Evolutionary conservation across 1,140 invertebrate genomes (phyloP).

Genomic region (Drosophila ambigua): DNA sequence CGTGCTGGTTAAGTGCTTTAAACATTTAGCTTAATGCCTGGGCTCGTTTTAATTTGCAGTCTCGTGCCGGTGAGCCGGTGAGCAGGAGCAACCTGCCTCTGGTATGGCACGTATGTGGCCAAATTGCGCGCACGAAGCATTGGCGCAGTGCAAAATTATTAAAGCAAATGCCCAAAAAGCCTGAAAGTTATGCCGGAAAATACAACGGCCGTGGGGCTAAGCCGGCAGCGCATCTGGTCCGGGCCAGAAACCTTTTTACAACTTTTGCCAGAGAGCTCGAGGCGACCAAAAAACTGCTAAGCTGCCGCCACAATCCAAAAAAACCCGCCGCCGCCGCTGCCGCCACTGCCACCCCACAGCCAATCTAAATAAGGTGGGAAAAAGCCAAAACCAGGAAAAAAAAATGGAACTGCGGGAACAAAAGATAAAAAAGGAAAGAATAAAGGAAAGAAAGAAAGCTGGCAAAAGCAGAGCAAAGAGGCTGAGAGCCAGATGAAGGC

Average conservation of each 20-base stretch:
- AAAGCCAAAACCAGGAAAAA: constrained; percentile 36
- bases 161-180: constrained; percentile 32
- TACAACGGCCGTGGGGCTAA: constrained; percentile 6
- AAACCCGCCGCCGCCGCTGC: constrained; percentile 14
- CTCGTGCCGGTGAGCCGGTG: background rate
- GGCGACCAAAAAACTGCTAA: constrained; percentile 48
- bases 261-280: constrained; percentile 58
- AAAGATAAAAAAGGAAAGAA: constrained; percentile 3
- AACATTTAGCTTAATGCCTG: constrained; percentile 71
- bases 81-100: background rate
- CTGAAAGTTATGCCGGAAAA: constrained; percentile 36
- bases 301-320: constrained; percentile 22
- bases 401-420: constrained; percentile 25
- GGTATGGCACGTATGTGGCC: constrained; percentile 66
- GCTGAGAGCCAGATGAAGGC: constrained; percentile 34
- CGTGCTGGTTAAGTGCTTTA: constrained; percentile 73
- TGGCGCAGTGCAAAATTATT: constrained; percentile 52
- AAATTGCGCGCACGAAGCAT: constrained; percentile 73
- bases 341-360: constrained; percentile 11
- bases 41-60: constrained; percentile 65
- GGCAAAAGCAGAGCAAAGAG: constrained; percentile 54
- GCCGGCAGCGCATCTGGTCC: constrained; percentile 63
- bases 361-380: constrained; percentile 69
- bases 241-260: constrained; percentile 72
- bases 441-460: constrained; percentile 41